phyloP scores from a whole-genome alignment of 1,140 invertebrate genomes.

The Dryas iulia region DNA sequence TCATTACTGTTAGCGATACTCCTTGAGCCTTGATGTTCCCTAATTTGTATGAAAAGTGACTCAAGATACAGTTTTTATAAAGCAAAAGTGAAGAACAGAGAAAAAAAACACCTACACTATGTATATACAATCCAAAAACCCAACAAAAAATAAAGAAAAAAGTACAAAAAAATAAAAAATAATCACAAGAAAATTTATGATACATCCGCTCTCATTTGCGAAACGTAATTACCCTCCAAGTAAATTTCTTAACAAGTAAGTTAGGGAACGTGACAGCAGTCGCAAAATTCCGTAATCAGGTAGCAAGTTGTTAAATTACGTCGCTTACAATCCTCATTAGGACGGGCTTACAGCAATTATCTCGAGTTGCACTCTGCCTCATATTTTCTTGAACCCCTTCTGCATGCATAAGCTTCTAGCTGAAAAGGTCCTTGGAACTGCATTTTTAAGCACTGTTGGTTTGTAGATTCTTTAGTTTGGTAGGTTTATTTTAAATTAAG shows the following conservation, averaged over 20 bases:
- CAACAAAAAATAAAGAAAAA: too few relatives aligned
- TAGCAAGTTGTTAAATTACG: conserved; percentile 19
- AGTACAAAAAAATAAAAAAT: background rate
- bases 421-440: background rate
- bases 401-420: conserved; percentile 37
- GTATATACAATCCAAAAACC: too few relatives aligned
- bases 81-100: background rate
- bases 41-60: too few relatives aligned
- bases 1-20: too few relatives aligned
- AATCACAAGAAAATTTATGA: background rate
- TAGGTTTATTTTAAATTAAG: background rate
- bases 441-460: background rate
- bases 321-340: conserved; percentile 49
- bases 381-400: conserved; percentile 63
- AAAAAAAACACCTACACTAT: background rate
- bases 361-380: conserved; percentile 52
- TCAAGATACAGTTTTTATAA: too few relatives aligned
- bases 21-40: too few relatives aligned
- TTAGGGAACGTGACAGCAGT: conserved; percentile 2
- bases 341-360: conserved; percentile 59
- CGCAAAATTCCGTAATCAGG: conserved; percentile 7
- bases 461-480: background rate
- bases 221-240: background rate
- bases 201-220: background rate
- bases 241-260: conserved; percentile 1